phyloP scores from a whole-genome alignment of 1,140 invertebrate genomes.

The Bilobella aurantiaca region DNA sequence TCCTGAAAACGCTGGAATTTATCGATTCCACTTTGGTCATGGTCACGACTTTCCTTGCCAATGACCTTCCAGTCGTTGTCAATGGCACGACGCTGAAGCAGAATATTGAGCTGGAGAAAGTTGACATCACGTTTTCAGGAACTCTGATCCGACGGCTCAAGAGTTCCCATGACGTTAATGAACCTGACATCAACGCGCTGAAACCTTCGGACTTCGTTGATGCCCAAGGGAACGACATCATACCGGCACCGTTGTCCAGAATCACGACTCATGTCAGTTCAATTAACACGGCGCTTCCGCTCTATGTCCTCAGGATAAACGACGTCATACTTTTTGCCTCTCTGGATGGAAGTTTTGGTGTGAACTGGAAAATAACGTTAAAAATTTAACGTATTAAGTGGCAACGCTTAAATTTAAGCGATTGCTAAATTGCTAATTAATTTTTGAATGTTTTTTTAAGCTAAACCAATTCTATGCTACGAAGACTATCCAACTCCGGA shows the following conservation, averaged over 20 bases:
- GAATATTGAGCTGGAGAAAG: background rate
- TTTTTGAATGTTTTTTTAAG: background rate
- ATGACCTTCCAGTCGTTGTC: constrained; percentile 4
- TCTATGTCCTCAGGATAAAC: constrained; percentile 2
- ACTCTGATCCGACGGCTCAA: background rate
- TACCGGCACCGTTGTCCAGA: background rate
- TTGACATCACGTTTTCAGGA: background rate
- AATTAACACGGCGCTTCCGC: constrained; percentile 9
- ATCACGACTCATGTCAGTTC: background rate
- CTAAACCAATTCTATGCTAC: background rate
- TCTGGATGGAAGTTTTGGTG: constrained; percentile 8
- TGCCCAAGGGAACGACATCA: background rate
- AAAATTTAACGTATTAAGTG: no score
- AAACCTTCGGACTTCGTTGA: background rate
- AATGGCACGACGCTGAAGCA: background rate
- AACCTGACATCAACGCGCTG: background rate
- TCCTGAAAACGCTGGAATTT: background rate
- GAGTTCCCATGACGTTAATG: background rate
- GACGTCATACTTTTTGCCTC: constrained; percentile 13
- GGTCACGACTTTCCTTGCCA: background rate
- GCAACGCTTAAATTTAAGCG: no score
- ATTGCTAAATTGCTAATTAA: no score
- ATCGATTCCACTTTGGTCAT: background rate
- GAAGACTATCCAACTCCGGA: background rate
- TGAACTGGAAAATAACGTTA: no score